Base-by-base conservation (phyloP, 1,140 invertebrate genomes). In the Apis laboriosa region DNA sequence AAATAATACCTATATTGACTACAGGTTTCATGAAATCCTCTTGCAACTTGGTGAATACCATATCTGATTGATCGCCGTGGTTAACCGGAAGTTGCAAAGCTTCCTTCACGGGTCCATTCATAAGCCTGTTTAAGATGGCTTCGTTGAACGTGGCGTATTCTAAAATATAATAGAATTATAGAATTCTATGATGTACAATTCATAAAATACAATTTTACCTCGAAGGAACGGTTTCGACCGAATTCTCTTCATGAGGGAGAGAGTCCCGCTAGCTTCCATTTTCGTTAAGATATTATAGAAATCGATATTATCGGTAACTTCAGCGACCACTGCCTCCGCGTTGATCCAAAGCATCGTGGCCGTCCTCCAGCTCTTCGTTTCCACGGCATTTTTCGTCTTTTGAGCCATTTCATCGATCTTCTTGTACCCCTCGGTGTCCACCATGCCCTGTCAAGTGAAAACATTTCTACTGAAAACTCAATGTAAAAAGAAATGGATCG, bases 1-100 rank as follows among this genome's bases (percentile, higher is more conserved):
- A 24, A 1, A 43, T 19, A 9, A 53, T 77, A 97, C 96, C 95
- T 89, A 96, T 94, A 67, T 96, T 90, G 17, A 96, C 95, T 49
- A 97, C 97, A 19, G 97, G 97, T 90, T 97, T 97, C 97, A 98
- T 98, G 88, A 98, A 98, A 90, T 98, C 97, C 28, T 84, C 95
- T 24, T 77, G 84, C 51, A 97, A 95, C 19, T 90, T 92, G 58
- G 89, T 79, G 91, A 98, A 98, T 0, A 98, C 97, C 0, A 79
- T 49, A 9, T 84, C 84, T 11, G 95, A 95, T 88, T 96, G 96
- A 11, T 87, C 90, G 61, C 95, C 96, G 96, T 97, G 98, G 12
- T 86, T 92, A 1, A 96, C 95, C 67, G 95, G 93, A 0, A 92
- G 92, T 89, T 89, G 92, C 1, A 98, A 93, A 12, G 95, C 95